These are phyloP conservation scores for Coracopsis vasa DNA, from an alignment of 2,113 vertebrate genomes.

Conservation along the genomic window DNA sequence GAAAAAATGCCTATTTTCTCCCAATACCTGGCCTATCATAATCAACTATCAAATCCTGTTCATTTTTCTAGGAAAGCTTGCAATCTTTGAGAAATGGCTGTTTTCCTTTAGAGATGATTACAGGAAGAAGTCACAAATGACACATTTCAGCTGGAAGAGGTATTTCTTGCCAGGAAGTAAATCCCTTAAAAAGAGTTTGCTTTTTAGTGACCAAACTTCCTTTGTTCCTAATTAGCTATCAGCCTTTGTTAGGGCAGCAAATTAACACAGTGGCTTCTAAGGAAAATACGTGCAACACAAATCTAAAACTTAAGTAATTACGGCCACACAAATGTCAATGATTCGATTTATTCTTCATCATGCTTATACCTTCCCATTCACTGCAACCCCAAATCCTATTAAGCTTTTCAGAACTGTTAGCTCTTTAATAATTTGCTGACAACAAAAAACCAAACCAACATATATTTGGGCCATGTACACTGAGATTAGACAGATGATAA, in stretches of 20 bases:
- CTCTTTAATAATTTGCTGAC: neutral
- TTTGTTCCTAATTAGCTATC: neutral
- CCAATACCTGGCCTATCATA: neutral
- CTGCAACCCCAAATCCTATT: neutral
- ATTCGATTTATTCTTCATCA: neutral
- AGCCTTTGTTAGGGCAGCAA: neutral
- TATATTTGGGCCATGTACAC: neutral
- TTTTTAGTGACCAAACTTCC: neutral
- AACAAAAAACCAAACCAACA: neutral
- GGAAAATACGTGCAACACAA: neutral
- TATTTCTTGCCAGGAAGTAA: neutral
- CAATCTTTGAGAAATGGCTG: neutral
- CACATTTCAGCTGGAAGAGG: neutral
- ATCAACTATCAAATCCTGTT: neutral
- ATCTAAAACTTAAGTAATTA: neutral
- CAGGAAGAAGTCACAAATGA: neutral
- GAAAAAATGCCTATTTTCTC: neutral
- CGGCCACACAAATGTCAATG: neutral
- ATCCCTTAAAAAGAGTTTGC: neutral
- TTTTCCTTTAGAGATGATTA: neutral
- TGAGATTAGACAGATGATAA: neutral
- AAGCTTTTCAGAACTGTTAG: neutral
- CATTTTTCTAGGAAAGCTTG: neutral
- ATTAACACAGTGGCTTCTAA: neutral
- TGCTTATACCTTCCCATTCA: neutral